Evolutionary conservation across 2,797 vertebrate species (phyloP).

Genomic region (Momotus momota): DNA sequence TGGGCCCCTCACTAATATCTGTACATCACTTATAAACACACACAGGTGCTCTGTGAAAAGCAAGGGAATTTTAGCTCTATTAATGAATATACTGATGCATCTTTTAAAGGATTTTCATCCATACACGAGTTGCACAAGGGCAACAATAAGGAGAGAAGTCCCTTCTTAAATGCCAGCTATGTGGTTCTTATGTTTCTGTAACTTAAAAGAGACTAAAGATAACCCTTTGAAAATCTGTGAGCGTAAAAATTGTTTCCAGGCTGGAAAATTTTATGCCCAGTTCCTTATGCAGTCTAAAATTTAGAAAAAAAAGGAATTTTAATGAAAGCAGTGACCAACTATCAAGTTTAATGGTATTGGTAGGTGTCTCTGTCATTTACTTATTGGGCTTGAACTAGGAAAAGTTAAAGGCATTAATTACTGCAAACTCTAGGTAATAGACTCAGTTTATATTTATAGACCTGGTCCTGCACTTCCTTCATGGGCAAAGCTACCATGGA

Average conservation of each 20-base stretch:
- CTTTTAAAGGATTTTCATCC: background rate
- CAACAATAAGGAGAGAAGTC: background rate
- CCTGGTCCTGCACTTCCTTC: background rate
- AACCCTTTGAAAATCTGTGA: constrained; percentile 27
- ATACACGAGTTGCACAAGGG: background rate
- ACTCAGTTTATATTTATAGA: background rate
- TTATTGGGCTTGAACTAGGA: background rate
- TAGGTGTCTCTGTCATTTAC: background rate
- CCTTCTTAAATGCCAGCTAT: background rate
- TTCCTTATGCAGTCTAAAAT: constrained; percentile 1
- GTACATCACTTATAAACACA: background rate
- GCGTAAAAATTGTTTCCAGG: constrained; percentile 53
- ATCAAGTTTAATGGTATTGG: background rate
- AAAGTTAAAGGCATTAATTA: background rate
- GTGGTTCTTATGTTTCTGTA: background rate
- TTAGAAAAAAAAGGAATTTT: background rate
- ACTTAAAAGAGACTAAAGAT: background rate
- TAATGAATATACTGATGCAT: background rate
- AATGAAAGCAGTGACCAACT: background rate
- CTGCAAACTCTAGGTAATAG: background rate
- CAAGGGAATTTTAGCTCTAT: background rate
- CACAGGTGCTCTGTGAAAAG: constrained; percentile 11
- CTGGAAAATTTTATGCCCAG: background rate
- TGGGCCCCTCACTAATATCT: constrained; percentile 31
- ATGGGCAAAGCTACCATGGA: background rate